Evolutionary conservation across 2,888 invertebrate species (phyloP).

Genomic region (Andrena dorsata): DNA sequence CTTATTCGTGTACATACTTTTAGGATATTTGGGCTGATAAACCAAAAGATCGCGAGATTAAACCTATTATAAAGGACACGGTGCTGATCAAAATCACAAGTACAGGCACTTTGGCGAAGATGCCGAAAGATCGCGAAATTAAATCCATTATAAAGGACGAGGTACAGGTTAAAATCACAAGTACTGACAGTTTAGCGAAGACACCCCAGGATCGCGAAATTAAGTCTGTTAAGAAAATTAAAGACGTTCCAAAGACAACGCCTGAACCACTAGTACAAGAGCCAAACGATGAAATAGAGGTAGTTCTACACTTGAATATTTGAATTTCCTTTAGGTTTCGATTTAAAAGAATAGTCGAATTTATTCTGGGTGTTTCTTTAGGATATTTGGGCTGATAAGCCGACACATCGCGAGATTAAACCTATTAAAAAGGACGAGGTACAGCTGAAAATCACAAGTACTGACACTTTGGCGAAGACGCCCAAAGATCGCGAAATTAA

Average conservation of each 20-base stretch:
- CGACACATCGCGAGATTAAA: constrained; percentile 45
- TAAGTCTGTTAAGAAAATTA: neutral
- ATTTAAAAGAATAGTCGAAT: neutral
- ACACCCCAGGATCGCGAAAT: too few species aligned
- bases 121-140: neutral
- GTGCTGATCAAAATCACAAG: constrained; percentile 17
- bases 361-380: too few species aligned
- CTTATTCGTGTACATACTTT: constrained; percentile 2
- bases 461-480: too few species aligned
- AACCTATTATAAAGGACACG: constrained; percentile 36
- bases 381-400: constrained; percentile 60
- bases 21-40: constrained; percentile 63
- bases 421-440: constrained; percentile 37
- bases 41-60: constrained; percentile 44
- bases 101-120: neutral
- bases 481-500: too few species aligned
- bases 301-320: neutral
- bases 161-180: too few species aligned
- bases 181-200: too few species aligned
- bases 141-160: too few species aligned
- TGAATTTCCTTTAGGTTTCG: neutral
- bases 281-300: constrained; percentile 25
- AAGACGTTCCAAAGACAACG: too few species aligned
- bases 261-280: neutral
- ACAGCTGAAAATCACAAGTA: too few species aligned